Percentiles rank a stretch among this genome's conserved stretches.
Evolutionary conservation across 2,888 invertebrate species (phyloP).

Genomic region (Andrena haemorrhoa): DNA sequence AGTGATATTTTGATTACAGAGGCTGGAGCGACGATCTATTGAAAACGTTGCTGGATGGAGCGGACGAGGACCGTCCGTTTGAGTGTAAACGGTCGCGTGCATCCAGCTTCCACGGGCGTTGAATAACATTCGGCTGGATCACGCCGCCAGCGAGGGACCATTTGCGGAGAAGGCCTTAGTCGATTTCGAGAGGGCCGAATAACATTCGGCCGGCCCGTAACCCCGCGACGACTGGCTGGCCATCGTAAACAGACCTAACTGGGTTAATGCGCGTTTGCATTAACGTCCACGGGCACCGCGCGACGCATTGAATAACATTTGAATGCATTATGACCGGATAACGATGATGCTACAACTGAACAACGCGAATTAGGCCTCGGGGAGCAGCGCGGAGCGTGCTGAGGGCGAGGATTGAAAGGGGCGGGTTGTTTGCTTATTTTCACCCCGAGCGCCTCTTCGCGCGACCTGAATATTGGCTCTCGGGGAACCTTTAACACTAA

Average conservation of each 20-base stretch:
- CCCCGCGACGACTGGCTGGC: background rate
- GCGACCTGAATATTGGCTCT: no score
- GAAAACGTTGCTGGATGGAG: background rate
- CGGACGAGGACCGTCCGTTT: background rate
- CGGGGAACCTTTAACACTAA: no score
- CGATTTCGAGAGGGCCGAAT: conserved; percentile 12
- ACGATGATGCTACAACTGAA: conserved; percentile 6
- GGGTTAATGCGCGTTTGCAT: conserved; percentile 35
- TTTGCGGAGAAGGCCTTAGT: conserved; percentile 2
- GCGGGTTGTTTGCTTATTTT: no score
- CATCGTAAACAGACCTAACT: conserved; percentile 26
- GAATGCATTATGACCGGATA: conserved; percentile 26
- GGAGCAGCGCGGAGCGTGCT: background rate
- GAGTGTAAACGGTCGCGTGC: conserved; percentile 9
- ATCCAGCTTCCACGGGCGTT: background rate
- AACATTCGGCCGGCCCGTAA: background rate
- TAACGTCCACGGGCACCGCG: background rate
- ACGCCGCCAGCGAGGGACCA: background rate
- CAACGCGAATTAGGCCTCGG: conserved; percentile 11
- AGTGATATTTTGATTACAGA: conserved; percentile 29
- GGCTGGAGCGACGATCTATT: background rate
- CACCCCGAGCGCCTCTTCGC: no score
- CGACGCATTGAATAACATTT: conserved; percentile 27
- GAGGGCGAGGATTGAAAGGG: background rate
- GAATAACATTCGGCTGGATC: conserved; percentile 2